Conservation (phyloP, 2,113 vertebrate species). For the Poeciliopsis retropinna region DNA sequence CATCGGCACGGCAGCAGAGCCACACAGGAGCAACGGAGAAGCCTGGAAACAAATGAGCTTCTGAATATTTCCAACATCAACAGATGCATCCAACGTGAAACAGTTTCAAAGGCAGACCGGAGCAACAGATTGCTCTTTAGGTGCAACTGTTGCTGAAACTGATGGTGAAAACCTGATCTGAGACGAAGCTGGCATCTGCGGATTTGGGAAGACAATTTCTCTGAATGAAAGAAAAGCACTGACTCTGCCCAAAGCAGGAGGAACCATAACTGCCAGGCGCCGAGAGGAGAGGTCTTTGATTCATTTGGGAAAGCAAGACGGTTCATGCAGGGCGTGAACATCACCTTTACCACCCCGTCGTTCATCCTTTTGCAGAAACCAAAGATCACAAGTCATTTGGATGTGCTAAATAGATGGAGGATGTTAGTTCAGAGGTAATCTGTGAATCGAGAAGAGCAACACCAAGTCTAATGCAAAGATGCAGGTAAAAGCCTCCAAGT, state of each 20-base stretch:
- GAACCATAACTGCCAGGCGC: background rate
- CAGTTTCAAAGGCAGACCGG: slow-evolving; percentile 16
- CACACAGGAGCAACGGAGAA: slow-evolving; percentile 16
- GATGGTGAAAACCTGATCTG: slow-evolving; percentile 25
- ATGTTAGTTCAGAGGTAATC: slow-evolving; percentile 15
- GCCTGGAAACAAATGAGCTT: slow-evolving; percentile 9
- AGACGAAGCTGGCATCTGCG: slow-evolving; percentile 19
- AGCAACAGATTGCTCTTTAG: slow-evolving; percentile 67
- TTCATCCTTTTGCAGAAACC: slow-evolving; percentile 3
- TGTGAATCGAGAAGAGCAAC: background rate
- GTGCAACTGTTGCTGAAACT: slow-evolving; percentile 38
- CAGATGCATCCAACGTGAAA: background rate
- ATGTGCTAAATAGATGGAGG: slow-evolving; percentile 31
- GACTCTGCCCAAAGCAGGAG: background rate
- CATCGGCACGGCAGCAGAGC: slow-evolving; percentile 55
- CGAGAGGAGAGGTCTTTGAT: slow-evolving; percentile 26
- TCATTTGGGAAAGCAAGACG: slow-evolving; percentile 23
- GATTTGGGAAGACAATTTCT: slow-evolving; percentile 17
- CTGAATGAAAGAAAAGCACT: background rate
- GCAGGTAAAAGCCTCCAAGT: background rate
- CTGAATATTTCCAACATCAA: background rate
- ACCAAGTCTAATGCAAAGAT: background rate
- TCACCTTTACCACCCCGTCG: slow-evolving; percentile 5
- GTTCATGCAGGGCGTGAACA: slow-evolving; percentile 38
- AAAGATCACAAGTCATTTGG: slow-evolving; percentile 23